Percentiles rank a stretch among this genome's conserved stretches.
Evolutionary conservation across 2,797 vertebrate species (phyloP).

Genomic region (Sarcoramphus papa): DNA sequence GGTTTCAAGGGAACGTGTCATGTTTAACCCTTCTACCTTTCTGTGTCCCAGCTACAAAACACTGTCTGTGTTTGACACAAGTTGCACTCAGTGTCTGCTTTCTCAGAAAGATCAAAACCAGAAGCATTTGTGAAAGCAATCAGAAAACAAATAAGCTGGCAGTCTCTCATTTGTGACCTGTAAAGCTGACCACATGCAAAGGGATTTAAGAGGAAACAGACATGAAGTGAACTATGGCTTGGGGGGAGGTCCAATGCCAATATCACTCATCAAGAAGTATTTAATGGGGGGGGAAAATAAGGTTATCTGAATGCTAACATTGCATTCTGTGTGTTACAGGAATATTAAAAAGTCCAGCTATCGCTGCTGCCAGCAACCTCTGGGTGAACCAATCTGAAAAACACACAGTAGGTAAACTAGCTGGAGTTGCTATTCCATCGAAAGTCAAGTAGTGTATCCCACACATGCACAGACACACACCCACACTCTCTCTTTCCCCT

Average conservation of each 20-base stretch:
- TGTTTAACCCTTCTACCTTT: slow-evolving; percentile 20
- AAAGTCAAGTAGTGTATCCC: neutral
- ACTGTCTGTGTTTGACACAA: neutral
- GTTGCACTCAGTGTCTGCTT: neutral
- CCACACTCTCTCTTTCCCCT: neutral
- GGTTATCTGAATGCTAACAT: neutral
- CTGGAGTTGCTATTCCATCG: neutral
- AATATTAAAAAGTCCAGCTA: neutral
- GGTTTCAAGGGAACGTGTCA: neutral
- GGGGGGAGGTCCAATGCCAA: neutral
- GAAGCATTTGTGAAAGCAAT: slow-evolving; percentile 19
- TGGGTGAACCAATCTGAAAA: neutral
- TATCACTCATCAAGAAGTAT: neutral
- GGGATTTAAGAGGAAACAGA: slow-evolving; percentile 60
- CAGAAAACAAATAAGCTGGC: neutral
- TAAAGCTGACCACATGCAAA: slow-evolving; percentile 1
- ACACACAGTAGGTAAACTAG: neutral
- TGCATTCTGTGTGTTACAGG: neutral
- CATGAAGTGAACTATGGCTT: slow-evolving; percentile 38
- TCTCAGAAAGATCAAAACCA: slow-evolving; percentile 2
- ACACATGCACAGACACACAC: neutral
- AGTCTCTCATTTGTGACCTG: neutral
- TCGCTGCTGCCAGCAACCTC: neutral
- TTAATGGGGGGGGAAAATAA: neutral
- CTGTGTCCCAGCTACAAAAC: neutral